A percentile compares a stretch with the other conserved stretches of the same genome.
These are phyloP conservation scores for Sebastes oblongus DNA, from an alignment of 2,797 vertebrate genomes.

Conservation along the genomic window DNA sequence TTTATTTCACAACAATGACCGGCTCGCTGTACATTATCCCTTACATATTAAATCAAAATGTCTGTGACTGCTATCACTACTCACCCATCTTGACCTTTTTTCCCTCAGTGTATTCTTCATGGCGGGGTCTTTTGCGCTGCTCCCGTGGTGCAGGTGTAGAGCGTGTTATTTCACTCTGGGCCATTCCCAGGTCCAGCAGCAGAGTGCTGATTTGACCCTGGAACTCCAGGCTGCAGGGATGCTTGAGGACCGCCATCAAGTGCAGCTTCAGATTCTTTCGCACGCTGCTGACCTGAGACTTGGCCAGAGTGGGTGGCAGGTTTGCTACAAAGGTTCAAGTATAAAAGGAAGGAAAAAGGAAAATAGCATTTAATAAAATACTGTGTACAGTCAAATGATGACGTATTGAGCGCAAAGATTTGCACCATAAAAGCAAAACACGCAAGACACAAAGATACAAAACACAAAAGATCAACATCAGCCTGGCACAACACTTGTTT, in stretches of 20 bases:
- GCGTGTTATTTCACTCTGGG: constrained; percentile 90
- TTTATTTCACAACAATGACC: no score
- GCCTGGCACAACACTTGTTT: neutral
- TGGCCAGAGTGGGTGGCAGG: constrained; percentile 92
- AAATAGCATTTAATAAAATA: neutral
- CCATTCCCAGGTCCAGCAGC: constrained; percentile 92
- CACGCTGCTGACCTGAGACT: constrained; percentile 97
- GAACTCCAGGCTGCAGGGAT: constrained; percentile 91
- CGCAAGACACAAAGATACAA: no score
- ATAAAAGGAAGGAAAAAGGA: rapidly evolving
- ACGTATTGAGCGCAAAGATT: neutral
- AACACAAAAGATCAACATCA: no score
- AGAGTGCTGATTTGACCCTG: constrained; percentile 93
- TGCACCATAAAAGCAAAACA: neutral
- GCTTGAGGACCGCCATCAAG: constrained; percentile 90
- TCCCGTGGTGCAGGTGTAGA: constrained; percentile 85
- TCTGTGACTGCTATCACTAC: constrained; percentile 5
- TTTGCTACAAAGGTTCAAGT: constrained; percentile 81
- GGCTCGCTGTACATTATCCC: no score
- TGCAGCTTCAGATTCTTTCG: constrained; percentile 96
- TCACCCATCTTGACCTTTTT: constrained; percentile 95
- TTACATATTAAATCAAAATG: neutral
- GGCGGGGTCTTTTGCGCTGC: constrained; percentile 86
- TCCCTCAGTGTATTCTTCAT: constrained; percentile 84
- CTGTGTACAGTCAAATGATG: neutral